Conservation (phyloP, 2,888 invertebrate genomes). For the Anthrax anthrax region DNA sequence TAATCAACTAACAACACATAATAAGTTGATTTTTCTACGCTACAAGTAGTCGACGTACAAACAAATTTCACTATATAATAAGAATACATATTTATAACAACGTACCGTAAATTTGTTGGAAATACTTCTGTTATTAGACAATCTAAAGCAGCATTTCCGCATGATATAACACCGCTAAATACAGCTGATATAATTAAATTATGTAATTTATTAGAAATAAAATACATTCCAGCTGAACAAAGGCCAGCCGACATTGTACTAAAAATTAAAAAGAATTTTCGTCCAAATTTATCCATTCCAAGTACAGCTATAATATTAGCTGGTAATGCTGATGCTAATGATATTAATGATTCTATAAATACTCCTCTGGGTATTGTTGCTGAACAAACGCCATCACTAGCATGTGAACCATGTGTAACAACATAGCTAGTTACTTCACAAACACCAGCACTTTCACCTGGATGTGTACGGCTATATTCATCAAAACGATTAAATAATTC, state of each 20-base stretch:
- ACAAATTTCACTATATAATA: neutral
- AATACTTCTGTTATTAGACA: constrained; percentile 88
- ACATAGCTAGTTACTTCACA: constrained; percentile 67
- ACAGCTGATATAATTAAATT: constrained; percentile 71
- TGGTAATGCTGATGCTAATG: constrained; percentile 71
- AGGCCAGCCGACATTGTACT: constrained; percentile 72
- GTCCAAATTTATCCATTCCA: constrained; percentile 73
- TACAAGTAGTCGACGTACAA: too few species aligned
- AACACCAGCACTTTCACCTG: constrained; percentile 50
- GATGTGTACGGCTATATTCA: constrained; percentile 55
- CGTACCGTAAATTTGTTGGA: constrained; percentile 73
- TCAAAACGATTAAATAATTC: constrained; percentile 85
- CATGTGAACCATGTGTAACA: constrained; percentile 49
- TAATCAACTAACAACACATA: too few species aligned
- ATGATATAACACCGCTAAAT: constrained; percentile 77
- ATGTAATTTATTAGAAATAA: constrained; percentile 68
- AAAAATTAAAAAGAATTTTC: constrained; percentile 60
- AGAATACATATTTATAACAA: neutral
- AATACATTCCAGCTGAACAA: constrained; percentile 73
- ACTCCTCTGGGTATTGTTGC: constrained; percentile 63
- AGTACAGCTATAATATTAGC: constrained; percentile 70
- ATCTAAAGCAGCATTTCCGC: constrained; percentile 79
- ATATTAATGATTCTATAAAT: constrained; percentile 75
- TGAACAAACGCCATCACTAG: constrained; percentile 42
- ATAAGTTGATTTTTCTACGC: too few species aligned